phyloP scores from a whole-genome alignment of 1,140 invertebrate genomes.

The Acromyrmex heyeri region DNA sequence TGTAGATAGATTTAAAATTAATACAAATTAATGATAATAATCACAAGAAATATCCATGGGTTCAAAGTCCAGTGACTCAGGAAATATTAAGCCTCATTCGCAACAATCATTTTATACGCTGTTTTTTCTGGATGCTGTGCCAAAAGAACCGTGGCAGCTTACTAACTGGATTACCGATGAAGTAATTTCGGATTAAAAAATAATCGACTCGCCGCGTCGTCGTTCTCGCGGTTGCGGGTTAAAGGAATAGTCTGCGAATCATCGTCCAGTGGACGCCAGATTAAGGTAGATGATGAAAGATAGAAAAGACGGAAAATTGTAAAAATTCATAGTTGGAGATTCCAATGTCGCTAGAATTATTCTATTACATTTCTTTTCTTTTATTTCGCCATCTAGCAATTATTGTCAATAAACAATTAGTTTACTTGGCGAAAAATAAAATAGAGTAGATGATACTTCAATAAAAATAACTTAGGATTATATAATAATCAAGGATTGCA shows the following conservation, averaged over 20 bases:
- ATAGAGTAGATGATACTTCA: not conserved
- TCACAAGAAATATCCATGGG: not conserved
- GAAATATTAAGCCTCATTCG: not conserved
- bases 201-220: constrained; percentile 57
- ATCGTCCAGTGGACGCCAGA: constrained; percentile 32
- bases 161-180: constrained; percentile 70
- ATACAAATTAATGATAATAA: constrained; percentile 15
- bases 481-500: not conserved
- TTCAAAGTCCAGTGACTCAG: not conserved
- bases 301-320: constrained; percentile 32
- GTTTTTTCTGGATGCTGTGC: constrained; percentile 36
- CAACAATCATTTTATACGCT: not conserved
- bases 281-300: constrained; percentile 63
- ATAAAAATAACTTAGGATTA: constrained; percentile 3
- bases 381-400: not conserved
- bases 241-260: constrained; percentile 39
- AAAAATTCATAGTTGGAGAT: constrained; percentile 3
- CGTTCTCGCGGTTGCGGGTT: constrained; percentile 24
- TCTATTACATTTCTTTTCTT: not conserved
- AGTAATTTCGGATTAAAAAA: constrained; percentile 77
- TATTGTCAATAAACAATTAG: not conserved
- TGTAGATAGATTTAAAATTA: constrained; percentile 17
- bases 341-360: constrained; percentile 16
- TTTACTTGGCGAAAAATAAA: not conserved
- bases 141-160: constrained; percentile 58